Base-by-base conservation (phyloP, 1,140 invertebrate genomes). In the Zophobas morio region DNA sequence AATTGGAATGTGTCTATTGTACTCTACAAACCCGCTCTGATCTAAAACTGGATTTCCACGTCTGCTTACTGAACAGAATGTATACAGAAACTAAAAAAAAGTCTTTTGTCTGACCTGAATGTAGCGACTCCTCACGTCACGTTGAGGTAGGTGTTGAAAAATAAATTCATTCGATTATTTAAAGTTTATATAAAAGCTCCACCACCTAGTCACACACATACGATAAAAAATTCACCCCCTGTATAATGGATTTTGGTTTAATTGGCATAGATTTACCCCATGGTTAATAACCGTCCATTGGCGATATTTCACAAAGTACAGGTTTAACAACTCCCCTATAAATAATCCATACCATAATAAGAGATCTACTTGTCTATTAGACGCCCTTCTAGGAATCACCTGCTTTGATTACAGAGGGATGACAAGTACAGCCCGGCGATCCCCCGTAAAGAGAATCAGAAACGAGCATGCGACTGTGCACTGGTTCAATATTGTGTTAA, bases 311-410 rank as follows among this genome's bases (percentile, higher is more conserved):
- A 75, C 74, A 63, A 75, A 63, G 20, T 63, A 60, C 66, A 39
- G 40, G 56, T 75, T 75, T 32, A 63, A 39, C 74, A 51, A 35
- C 42, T 73, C 35, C 4, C 4, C 40, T 36, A 34, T 75, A 32
- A 75, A 75, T 75, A 63, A 75, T 63, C 32, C n/a, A 75, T 49
- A 32, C n/a, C 37, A 47, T 75, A 75, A 75, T 75, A 37, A 63
- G 47, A 75, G 60, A 75, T 49, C 6, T 75, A 60, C 39, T 42
- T 47, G 74, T 49, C 74, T 75, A 75, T 75, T 75, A 63, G 57
- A 49, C 72, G 56, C 74, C 74, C 74, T 75, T 75, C 74, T 60
- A 60, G 74, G 60, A 75, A 75, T 42, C 56, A 75, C 74, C 74
- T 66, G 74, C 53, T 75, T 51, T 75, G 74, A 75, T 75, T 75